A percentile compares a stretch with the other conserved stretches of the same genome.
phyloP scores from a whole-genome alignment of 2,113 vertebrate species.

The Macquaria australasica region DNA sequence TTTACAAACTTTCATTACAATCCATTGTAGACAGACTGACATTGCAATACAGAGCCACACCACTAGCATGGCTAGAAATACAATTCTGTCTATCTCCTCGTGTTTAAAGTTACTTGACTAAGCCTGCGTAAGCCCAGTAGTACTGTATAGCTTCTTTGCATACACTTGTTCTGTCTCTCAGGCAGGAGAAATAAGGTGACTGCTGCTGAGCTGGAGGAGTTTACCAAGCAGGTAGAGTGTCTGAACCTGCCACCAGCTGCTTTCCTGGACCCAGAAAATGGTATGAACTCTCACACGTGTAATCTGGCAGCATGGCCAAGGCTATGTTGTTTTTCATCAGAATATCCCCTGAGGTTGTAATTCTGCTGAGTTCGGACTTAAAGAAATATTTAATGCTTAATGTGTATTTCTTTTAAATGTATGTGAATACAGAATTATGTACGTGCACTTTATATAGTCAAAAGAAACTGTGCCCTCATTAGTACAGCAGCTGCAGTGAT shows the following conservation, averaged over 20 bases:
- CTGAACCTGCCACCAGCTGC: constrained; percentile 38
- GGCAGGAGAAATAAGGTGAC: constrained; percentile 45
- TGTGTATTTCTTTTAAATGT: background rate
- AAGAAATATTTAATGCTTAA: background rate
- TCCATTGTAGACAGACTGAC: no score
- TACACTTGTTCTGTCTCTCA: constrained; percentile 33
- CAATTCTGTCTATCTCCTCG: background rate
- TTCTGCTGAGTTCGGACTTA: background rate
- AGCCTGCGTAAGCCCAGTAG: background rate
- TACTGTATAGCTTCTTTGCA: background rate
- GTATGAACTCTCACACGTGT: constrained; percentile 16
- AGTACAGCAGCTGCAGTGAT: background rate
- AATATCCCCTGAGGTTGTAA: background rate
- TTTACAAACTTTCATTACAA: background rate
- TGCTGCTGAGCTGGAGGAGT: constrained; percentile 58
- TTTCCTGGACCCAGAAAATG: constrained; percentile 50
- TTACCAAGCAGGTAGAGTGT: constrained; percentile 57
- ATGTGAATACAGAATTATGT: background rate
- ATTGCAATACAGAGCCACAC: no score
- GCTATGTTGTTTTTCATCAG: background rate
- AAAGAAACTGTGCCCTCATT: background rate
- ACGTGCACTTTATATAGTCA: background rate
- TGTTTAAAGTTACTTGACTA: background rate
- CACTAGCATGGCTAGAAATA: background rate
- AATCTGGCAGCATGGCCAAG: background rate